Percentiles rank a stretch among this genome's conserved stretches.
Evolutionary conservation across 2,797 vertebrate species (phyloP).

Genomic region (Chelmon rostratus): DNA sequence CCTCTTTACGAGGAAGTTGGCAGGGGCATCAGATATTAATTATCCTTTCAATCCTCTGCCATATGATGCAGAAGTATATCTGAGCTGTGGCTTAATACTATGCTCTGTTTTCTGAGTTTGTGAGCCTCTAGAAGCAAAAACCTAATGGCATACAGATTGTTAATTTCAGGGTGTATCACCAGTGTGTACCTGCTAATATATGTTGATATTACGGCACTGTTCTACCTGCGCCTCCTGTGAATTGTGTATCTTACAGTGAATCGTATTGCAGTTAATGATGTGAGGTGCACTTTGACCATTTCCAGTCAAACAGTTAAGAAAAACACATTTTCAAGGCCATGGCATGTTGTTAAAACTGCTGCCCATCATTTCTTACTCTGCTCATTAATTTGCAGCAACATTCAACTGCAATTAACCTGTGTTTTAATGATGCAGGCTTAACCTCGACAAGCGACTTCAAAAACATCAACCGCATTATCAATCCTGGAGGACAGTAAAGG

Average conservation of each 20-base stretch:
- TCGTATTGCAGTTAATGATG: conserved; percentile 48
- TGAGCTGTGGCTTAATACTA: not conserved
- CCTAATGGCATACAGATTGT: not conserved
- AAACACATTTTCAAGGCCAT: conserved; percentile 5
- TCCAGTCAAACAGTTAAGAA: conserved; percentile 1
- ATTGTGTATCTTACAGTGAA: conserved; percentile 27
- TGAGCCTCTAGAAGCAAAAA: not conserved
- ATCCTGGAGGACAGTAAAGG: conserved; percentile 52
- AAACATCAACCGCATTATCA: conserved; percentile 49
- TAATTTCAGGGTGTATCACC: not conserved
- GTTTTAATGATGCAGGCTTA: conserved; percentile 36
- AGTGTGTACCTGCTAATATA: not conserved
- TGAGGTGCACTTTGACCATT: conserved; percentile 21
- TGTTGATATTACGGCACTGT: not conserved
- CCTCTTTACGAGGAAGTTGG: not conserved
- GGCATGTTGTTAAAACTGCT: conserved; percentile 13
- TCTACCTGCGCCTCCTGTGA: conserved; percentile 7
- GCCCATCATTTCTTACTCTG: conserved; percentile 14
- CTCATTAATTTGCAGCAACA: conserved; percentile 56
- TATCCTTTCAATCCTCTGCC: not conserved
- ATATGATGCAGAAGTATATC: conserved; percentile 2
- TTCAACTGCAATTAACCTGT: conserved; percentile 54
- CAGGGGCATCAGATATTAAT: not conserved
- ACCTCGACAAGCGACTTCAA: conserved; percentile 44
- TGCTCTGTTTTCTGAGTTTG: not conserved